Percentiles rank a stretch among this genome's conserved stretches.
phyloP scores from a whole-genome alignment of 2,888 invertebrate genomes.

The Aricia artaxerxes region DNA sequence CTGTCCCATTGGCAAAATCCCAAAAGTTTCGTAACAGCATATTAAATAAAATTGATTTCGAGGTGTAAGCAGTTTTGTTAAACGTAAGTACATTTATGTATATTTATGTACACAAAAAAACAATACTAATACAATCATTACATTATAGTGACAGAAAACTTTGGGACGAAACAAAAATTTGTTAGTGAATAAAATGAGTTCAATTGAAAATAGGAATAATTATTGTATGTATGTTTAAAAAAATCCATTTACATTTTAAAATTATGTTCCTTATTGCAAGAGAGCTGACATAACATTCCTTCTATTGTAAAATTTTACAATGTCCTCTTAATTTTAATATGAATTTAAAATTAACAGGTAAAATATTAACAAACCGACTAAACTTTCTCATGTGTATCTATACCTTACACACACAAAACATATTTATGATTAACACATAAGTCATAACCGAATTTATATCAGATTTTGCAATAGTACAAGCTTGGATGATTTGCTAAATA shows the following conservation, averaged over 20 bases:
- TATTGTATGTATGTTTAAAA: not conserved
- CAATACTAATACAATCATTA: not conserved
- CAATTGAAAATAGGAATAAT: not conserved
- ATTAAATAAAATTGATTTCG: not conserved
- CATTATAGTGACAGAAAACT: not conserved
- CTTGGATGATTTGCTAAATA: not conserved
- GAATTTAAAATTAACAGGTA: not conserved
- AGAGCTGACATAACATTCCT: not conserved
- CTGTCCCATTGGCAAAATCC: not conserved
- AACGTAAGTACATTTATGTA: not conserved
- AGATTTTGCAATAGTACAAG: not conserved
- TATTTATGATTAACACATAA: not conserved
- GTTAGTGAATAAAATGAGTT: not conserved
- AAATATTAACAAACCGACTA: not conserved
- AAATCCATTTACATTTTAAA: constrained; percentile 1
- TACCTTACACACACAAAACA: not conserved
- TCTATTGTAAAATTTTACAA: not conserved
- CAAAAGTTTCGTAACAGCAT: not conserved
- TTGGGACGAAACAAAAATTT: not conserved
- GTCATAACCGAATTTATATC: not conserved
- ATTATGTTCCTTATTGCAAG: not conserved
- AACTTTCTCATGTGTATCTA: not conserved
- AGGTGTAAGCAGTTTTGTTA: not conserved
- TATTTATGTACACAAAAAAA: not conserved
- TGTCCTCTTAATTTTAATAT: not conserved